Conservation (phyloP, 2,113 vertebrate species). For the Lagenorhynchus albirostris region DNA sequence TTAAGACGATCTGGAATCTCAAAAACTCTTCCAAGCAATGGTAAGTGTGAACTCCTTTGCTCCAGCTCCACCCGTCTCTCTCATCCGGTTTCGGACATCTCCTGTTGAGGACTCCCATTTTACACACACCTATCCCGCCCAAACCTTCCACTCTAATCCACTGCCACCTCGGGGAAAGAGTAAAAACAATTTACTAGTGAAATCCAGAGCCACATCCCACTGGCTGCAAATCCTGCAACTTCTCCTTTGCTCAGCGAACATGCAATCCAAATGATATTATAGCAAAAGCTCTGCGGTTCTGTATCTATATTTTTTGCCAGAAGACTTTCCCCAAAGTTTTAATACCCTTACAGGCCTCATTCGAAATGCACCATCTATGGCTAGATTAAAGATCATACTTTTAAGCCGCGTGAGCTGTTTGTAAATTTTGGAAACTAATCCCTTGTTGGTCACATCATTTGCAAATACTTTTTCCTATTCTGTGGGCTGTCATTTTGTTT, state of each 20-base stretch:
- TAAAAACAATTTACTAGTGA: neutral
- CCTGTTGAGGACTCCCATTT: neutral
- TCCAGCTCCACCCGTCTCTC: neutral
- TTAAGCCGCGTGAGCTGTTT: neutral
- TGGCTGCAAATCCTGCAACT: neutral
- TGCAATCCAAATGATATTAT: neutral
- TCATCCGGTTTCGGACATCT: neutral
- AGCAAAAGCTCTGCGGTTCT: neutral
- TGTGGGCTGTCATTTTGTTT: neutral
- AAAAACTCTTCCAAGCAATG: neutral
- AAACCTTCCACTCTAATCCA: neutral
- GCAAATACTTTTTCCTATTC: neutral
- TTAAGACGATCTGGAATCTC: slow-evolving; percentile 11
- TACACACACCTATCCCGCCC: neutral
- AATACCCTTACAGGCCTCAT: neutral
- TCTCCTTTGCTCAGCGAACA: neutral
- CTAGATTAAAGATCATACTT: neutral
- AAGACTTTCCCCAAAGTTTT: neutral
- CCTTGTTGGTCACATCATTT: neutral
- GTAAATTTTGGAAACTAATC: neutral
- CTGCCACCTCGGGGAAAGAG: neutral
- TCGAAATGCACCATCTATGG: neutral
- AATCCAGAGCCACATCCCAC: neutral
- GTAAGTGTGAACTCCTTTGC: neutral
- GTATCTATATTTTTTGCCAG: neutral